Base-by-base conservation (phyloP, 2,888 invertebrate genomes). In the Cerceris rybyensis region DNA sequence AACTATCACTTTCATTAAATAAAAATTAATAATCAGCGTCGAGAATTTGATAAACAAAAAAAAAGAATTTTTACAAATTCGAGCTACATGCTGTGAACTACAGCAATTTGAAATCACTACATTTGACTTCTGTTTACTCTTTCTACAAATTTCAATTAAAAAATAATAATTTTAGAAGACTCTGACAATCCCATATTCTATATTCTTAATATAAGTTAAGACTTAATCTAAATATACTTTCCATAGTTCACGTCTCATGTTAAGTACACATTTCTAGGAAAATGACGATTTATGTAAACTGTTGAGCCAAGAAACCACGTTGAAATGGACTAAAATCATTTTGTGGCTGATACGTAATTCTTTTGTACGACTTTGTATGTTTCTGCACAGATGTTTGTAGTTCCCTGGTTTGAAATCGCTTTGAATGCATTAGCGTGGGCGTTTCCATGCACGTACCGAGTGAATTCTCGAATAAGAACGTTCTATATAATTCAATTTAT, bases 221-320 rank as follows among this genome's bases (percentile, higher is more conserved):
- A 28, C 28, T 4, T 28, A 28, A 28, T 28, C 28, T 28, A 28
- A 28, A 28, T 28, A 1, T 28, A 28, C 28, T 28, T 28, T 28
- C 28, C 28, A 28, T 28, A 28, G 28, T 28, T 2, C 28, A 28
- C 28, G 4, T 55, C 66, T 46, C 61, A 9, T 39, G 16, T 52
- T 59, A 28, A 81, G 70, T 77, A 43, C 54, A 52, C 65, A 63
- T 63, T 82, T 82, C 80, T 64, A 39, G 11, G 83, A 83, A 81
- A 52, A 58, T 55, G 43, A 54, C 60, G 67, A 54, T 72, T 81
- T 58, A 60, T 58, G 60, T 61, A 66, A 73, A 78, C 63, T 60
- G 39, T 50, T 43, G 52, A 60, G 81, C 55, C 81, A 72, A 69
- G 54, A 80, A 52, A 52, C 70, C 54, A 28, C 66, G 67, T 54